Evolutionary conservation across 30 jellyfish, hydroid and myxozoan species (phyloP), one percentile per base, ranked within the genome.

Genomic region (Pelagia noctiluca): DNA sequence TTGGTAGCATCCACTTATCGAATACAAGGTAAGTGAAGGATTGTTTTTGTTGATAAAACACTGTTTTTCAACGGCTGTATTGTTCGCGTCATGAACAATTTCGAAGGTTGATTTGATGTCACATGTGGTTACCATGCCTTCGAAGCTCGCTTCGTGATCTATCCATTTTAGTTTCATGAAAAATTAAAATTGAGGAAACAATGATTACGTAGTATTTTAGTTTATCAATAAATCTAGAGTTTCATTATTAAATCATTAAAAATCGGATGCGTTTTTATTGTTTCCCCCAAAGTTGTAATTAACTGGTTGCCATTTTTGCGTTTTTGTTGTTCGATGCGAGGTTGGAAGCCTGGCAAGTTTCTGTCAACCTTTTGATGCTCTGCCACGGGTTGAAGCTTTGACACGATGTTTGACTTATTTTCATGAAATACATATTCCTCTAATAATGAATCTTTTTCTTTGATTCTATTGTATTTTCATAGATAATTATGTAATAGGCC

Each of bases 81-180:
- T 28, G 82, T 23, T 35, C 82, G 86, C 92, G 92, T 82, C 85
- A 82, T 53, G 86, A 21, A 50, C 92, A 54, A 75, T 66, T 70
- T 52, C 68, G 68, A 52, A 52, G 26, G n/a, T n/a, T 82, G 89
- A 49, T 57, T 81, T 81, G 76, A 68, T 68, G 85, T 69, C 86
- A 69, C 92, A 82, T 82, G 92, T 82, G 92, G 92, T 82, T 82
- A 82, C 92, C 92, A 82, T 82, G 92, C 92, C 92, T 82, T 82
- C 92, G 92, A 82, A 52, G 21, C 2, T 10, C 21, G 12, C 30
- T 52, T 52, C 26, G 2, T 52, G 68, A 52, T 52, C 68, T 52
- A 10, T 8, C 21, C 7, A 5, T 52, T 10, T 52, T 19, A 52
- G 16, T 3, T 52, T 52, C 68, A 52, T 52, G 12, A 3, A 16